A percentile compares a stretch with the other conserved stretches of the same genome.
These are phyloP conservation scores for Myiotriccus ornatus DNA, from an alignment of 2,797 vertebrate species.

Conservation along the genomic window DNA sequence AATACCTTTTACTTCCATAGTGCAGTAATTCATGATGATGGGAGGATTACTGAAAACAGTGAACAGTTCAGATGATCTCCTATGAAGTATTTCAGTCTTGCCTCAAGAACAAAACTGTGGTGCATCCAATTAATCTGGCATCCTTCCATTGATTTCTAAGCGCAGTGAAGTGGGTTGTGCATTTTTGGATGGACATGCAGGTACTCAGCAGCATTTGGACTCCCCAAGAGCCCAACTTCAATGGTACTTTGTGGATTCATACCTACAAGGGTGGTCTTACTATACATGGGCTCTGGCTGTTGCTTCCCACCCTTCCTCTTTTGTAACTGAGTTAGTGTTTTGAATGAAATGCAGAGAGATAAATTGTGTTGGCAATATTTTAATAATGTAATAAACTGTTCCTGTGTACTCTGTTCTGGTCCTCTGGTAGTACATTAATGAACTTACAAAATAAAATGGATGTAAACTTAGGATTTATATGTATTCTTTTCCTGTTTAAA, in stretches of 20 bases:
- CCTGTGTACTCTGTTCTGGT: background rate
- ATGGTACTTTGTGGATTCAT: background rate
- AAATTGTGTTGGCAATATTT: background rate
- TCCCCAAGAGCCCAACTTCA: background rate
- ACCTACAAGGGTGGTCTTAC: background rate
- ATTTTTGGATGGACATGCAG: background rate
- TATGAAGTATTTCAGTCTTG: background rate
- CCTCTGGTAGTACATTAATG: background rate
- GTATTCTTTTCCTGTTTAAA: background rate
- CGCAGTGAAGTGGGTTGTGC: background rate
- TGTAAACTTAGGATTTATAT: background rate
- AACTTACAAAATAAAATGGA: background rate
- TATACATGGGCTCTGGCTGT: background rate
- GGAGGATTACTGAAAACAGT: background rate
- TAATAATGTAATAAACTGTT: background rate
- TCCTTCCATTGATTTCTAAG: background rate
- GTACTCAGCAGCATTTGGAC: background rate
- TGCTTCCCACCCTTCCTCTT: background rate
- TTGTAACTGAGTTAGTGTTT: background rate
- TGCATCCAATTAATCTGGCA: background rate
- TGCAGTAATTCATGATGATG: background rate
- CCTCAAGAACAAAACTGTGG: background rate
- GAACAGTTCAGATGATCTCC: background rate
- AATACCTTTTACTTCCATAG: background rate
- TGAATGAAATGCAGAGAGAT: background rate